Conservation (phyloP, 2,888 invertebrate species). For the Athalia cordata region DNA sequence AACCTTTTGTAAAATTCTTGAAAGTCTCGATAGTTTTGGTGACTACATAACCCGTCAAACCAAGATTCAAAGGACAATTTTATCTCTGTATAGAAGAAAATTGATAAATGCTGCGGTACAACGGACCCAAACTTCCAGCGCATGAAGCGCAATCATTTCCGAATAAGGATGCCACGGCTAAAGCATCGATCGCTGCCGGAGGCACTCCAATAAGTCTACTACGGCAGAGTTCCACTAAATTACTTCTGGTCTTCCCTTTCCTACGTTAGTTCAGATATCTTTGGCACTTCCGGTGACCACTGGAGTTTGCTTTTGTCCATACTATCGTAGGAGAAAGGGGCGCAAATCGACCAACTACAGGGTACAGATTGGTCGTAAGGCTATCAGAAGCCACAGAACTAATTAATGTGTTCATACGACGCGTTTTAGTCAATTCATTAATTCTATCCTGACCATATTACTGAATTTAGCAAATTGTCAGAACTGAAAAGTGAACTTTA, state of each 20-base stretch:
- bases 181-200: conserved; percentile 20
- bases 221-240: conserved; percentile 26
- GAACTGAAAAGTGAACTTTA: too few species aligned
- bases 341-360: too few species aligned
- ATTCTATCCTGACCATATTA: too few species aligned
- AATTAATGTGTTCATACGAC: too few species aligned
- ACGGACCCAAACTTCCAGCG: conserved; percentile 20
- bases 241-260: background rate
- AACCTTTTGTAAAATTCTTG: conserved; percentile 8
- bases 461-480: too few species aligned
- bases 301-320: conserved; percentile 12
- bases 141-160: conserved; percentile 31
- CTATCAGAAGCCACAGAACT: too few species aligned
- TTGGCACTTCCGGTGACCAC: conserved; percentile 28
- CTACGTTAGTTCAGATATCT: background rate
- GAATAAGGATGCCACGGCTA: conserved; percentile 20
- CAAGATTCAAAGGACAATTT: conserved; percentile 20
- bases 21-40: conserved; percentile 4
- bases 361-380: too few species aligned
- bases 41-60: background rate
- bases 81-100: conserved; percentile 20
- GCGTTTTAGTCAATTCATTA: too few species aligned
- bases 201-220: conserved; percentile 30
- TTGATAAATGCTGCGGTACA: conserved; percentile 27
- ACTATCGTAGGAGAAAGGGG: background rate